phyloP scores from a whole-genome alignment of 2,888 invertebrate genomes.

The Panopea generosa region DNA sequence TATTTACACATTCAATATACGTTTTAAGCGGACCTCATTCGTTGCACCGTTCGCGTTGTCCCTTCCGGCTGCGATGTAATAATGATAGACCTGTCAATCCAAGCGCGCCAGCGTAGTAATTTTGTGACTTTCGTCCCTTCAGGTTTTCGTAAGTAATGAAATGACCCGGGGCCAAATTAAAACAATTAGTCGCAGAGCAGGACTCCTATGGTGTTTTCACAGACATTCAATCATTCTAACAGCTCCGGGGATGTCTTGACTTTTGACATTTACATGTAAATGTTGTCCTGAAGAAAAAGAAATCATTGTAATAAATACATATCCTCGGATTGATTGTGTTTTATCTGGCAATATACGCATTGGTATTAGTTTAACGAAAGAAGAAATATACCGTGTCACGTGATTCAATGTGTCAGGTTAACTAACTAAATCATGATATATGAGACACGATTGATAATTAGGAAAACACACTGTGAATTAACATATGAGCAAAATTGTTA shows the following conservation, averaged over 20 bases:
- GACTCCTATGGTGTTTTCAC: neutral
- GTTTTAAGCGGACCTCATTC: neutral
- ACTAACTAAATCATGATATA: too few relatives aligned
- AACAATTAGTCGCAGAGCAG: conserved; percentile 2
- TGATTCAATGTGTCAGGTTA: too few relatives aligned
- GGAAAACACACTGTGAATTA: too few relatives aligned
- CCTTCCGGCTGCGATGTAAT: neutral
- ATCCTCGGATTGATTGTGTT: too few relatives aligned
- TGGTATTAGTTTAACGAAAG: too few relatives aligned
- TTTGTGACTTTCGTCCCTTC: neutral
- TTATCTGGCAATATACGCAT: too few relatives aligned
- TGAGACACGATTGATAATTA: too few relatives aligned
- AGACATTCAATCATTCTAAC: conserved; percentile 29
- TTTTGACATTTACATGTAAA: conserved; percentile 8
- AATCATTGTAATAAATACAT: too few relatives aligned
- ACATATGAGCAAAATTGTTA: too few relatives aligned
- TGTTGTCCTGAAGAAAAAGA: conserved; percentile 3
- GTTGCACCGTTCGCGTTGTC: neutral
- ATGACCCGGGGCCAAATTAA: neutral
- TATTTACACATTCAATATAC: conserved; percentile 7
- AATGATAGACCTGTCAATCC: conserved; percentile 13
- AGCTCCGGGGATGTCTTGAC: conserved; percentile 5
- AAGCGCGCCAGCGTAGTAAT: neutral
- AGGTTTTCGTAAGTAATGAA: neutral
- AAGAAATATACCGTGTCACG: too few relatives aligned